phyloP scores from a whole-genome alignment of 2,113 vertebrate species.

The Leuciscus idus region DNA sequence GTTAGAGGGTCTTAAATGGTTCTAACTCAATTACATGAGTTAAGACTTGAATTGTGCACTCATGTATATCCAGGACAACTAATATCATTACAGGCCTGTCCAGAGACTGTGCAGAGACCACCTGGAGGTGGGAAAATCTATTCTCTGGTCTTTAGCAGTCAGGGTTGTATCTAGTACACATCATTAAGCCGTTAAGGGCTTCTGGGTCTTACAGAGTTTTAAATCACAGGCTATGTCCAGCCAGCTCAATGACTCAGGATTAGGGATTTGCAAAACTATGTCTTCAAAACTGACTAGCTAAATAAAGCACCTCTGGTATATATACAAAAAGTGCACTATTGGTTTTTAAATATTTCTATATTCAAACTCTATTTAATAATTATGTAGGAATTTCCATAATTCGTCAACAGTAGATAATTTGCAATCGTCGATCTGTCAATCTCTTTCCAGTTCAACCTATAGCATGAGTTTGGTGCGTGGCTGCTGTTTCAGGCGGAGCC shows the following conservation, averaged over 20 bases:
- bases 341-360: too few species aligned
- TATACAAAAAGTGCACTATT: background rate
- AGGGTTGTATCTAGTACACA: conserved; percentile 40
- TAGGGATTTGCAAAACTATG: background rate
- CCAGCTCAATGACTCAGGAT: conserved; percentile 1
- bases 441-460: too few species aligned
- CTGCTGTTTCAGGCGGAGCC: too few species aligned
- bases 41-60: background rate
- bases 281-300: background rate
- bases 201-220: conserved; percentile 27
- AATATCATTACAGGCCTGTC: conserved; percentile 11
- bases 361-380: too few species aligned
- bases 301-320: background rate
- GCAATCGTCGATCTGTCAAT: too few species aligned
- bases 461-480: too few species aligned
- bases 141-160: conserved; percentile 51
- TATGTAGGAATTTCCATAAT: too few species aligned
- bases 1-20: background rate
- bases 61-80: conserved; percentile 4
- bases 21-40: background rate
- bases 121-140: conserved; percentile 16
- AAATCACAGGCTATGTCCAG: conserved; percentile 46
- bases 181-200: conserved; percentile 51
- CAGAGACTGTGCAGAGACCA: conserved; percentile 31
- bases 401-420: too few species aligned